Conservation (phyloP, 2,888 invertebrate genomes). For the Omphaloscelis lunosa region DNA sequence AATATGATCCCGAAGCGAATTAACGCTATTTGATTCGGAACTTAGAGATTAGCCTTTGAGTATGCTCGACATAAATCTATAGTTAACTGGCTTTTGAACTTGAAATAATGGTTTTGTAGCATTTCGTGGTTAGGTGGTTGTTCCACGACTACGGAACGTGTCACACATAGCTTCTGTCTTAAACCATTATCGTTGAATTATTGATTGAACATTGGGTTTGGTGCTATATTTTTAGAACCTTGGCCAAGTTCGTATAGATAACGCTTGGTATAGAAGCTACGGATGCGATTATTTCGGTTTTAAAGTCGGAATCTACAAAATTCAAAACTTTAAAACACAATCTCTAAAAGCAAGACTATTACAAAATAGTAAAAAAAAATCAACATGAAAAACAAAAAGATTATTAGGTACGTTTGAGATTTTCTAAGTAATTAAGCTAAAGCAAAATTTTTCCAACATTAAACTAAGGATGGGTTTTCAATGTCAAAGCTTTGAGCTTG, state of each 20-base stretch:
- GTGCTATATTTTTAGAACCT: not conserved
- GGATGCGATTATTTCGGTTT: conserved; percentile 3
- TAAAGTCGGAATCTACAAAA: not conserved
- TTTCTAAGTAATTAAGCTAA: too few species aligned
- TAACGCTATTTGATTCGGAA: not conserved
- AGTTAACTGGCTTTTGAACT: not conserved
- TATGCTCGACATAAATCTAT: not conserved
- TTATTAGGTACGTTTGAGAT: not conserved
- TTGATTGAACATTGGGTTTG: conserved; percentile 11
- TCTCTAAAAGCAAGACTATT: not conserved
- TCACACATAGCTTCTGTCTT: conserved; percentile 20
- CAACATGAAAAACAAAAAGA: not conserved
- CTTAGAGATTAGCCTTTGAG: not conserved
- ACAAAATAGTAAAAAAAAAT: not conserved
- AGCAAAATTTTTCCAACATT: not conserved
- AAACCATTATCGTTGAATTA: conserved; percentile 22
- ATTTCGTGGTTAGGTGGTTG: not conserved
- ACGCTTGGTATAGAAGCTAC: conserved; percentile 9
- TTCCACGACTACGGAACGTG: not conserved
- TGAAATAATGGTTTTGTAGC: conserved; percentile 8
- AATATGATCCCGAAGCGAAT: not conserved
- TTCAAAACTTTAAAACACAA: not conserved
- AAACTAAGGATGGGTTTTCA: not conserved
- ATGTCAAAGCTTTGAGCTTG: not conserved
- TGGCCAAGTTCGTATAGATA: conserved; percentile 7